Percentiles rank a stretch among this genome's conserved stretches.
Conservation (phyloP, 2,113 vertebrate species). For the Cottus gobio region DNA sequence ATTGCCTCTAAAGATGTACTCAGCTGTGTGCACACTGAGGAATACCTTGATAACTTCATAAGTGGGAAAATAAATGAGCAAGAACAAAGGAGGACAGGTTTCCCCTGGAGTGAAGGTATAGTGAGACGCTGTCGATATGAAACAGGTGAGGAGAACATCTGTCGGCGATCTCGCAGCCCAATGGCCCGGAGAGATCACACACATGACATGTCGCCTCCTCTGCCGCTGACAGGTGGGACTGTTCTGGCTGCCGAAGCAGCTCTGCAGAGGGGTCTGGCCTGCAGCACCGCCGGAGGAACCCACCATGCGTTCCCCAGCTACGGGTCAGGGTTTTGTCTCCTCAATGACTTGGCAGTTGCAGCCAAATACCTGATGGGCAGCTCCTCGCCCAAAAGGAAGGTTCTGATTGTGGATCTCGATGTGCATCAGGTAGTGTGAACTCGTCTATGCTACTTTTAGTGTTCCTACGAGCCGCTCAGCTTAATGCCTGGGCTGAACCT, state of each 20-base stretch:
- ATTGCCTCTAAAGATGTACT: conserved; percentile 63
- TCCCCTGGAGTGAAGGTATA: conserved; percentile 75
- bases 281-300: conserved; percentile 78
- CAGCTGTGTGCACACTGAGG: conserved; percentile 68
- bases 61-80: conserved; percentile 57
- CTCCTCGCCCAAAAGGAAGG: conserved; percentile 44
- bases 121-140: conserved; percentile 75
- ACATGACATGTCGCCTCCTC: background rate
- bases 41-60: conserved; percentile 71
- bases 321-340: conserved; percentile 75
- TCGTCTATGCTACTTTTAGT: background rate
- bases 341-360: conserved; percentile 76
- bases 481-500: background rate
- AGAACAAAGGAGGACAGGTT: conserved; percentile 71
- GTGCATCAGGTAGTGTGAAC: conserved; percentile 72
- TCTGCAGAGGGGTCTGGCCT: conserved; percentile 72
- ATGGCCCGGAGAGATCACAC: background rate
- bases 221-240: conserved; percentile 63
- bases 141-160: conserved; percentile 54
- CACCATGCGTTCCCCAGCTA: conserved; percentile 76
- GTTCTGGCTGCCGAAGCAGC: conserved; percentile 70
- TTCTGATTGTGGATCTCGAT: conserved; percentile 77
- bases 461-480: background rate
- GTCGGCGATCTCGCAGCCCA: background rate
- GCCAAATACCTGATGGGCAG: conserved; percentile 55